Conservation (phyloP, 2,797 vertebrate species). For the Harpagifer antarcticus region DNA sequence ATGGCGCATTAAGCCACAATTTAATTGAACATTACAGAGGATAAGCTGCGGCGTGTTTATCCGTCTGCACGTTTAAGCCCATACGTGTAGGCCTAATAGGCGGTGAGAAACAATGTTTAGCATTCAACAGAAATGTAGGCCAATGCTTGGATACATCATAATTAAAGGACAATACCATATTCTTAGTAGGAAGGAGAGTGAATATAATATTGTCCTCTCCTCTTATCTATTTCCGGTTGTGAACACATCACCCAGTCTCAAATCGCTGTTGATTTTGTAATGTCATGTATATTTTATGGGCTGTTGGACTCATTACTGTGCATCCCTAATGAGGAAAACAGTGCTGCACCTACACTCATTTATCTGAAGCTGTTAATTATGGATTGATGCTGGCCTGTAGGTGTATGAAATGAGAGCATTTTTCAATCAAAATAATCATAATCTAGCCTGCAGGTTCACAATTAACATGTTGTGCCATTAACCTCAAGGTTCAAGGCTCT, state of each 20-base stretch:
- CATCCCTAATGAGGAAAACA: conserved; percentile 4
- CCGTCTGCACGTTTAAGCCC: conserved; percentile 36
- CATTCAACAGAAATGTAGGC: conserved; percentile 38
- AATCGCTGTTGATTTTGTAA: conserved; percentile 11
- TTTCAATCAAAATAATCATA: conserved; percentile 6
- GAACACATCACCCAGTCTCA: conserved; percentile 3
- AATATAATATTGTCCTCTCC: not conserved
- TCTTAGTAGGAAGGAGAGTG: not conserved
- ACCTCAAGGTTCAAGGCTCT: too few relatives aligned
- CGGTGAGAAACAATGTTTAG: conserved; percentile 5
- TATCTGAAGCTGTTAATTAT: conserved; percentile 41
- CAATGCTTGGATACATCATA: not conserved
- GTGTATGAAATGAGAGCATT: conserved; percentile 1
- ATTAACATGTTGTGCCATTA: not conserved
- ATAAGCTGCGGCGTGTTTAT: conserved; percentile 45
- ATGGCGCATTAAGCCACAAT: conserved; percentile 41
- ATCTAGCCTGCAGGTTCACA: not conserved
- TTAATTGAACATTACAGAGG: conserved; percentile 60
- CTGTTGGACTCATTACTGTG: conserved; percentile 43
- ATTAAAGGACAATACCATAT: not conserved
- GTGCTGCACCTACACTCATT: conserved; percentile 3
- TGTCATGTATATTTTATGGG: conserved; percentile 19
- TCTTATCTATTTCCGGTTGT: not conserved
- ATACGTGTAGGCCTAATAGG: conserved; percentile 18
- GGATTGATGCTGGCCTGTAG: conserved; percentile 30